Evolutionary conservation across 2,888 invertebrate species (phyloP), one percentile per base, ranked within the genome.

Genomic region (Nudaria mundana): DNA sequence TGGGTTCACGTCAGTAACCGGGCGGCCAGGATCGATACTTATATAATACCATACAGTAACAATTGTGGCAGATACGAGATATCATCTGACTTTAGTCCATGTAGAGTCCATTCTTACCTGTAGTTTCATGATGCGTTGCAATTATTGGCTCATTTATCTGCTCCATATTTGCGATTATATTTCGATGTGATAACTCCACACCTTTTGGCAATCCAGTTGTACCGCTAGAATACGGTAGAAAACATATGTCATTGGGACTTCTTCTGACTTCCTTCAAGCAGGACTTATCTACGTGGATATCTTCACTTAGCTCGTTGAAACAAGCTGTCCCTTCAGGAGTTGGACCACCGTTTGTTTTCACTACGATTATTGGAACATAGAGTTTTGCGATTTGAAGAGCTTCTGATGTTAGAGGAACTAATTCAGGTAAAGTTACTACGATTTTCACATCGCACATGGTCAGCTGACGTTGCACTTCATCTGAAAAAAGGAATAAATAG

Each of bases 191-290:
- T 0, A 95, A 63, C 60, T 92, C 89, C 0, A 95, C 94, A 2
- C 94, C 95, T 84, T 95, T 95, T 0, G 95, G 94, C 34, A 94
- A 52, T 0, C 97, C 97, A 0, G 96, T 97, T 0, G 97, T 97
- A 0, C 95, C 95, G 64, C 96, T 96, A 1, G 96, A 96, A 81
- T 94, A 97, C 0, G 96, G 96, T 44, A 97, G 61, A 18, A 95
- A 83, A 3, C 91, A 91, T 7, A 93, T 74, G 60, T 95, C 94
- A 14, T 92, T 86, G 0, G 83, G 58, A 30, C 56, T 68, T 38
- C 89, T 70, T 35, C 82, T 74, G 1, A 87, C 84, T 50, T 84
- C 63, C 45, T 81, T 89, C 33, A 92, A 63, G 47, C 86, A 84
- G 2, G 90, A 84, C 23, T 86, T 89, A 44, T 93, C 91, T 0